A percentile compares a stretch with the other conserved stretches of the same genome.
phyloP scores from a whole-genome alignment of 2,888 invertebrate genomes.

The Mesoligia furuncula region DNA sequence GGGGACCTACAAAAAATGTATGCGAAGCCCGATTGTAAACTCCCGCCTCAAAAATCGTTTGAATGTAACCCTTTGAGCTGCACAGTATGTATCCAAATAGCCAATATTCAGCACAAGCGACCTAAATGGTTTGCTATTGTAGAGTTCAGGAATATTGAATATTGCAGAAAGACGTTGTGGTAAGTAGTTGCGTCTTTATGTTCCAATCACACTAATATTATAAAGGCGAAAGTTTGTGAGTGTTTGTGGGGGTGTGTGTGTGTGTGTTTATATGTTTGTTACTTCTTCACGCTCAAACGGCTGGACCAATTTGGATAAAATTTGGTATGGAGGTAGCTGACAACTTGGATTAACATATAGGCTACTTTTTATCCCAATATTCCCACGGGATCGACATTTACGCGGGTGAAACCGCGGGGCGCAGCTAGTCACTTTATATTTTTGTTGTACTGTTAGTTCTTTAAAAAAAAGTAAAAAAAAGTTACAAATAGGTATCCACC shows the following conservation, averaged over 20 bases:
- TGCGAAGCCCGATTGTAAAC: slow-evolving; percentile 2
- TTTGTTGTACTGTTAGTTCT: background rate
- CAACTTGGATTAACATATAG: too few relatives aligned
- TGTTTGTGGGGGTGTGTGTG: too few relatives aligned
- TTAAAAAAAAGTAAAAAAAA: background rate
- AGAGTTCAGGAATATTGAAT: slow-evolving; percentile 29
- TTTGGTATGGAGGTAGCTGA: too few relatives aligned
- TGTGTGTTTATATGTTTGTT: too few relatives aligned
- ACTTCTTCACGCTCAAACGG: too few relatives aligned
- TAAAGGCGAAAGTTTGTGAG: too few relatives aligned
- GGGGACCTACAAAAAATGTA: background rate
- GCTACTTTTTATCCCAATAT: too few relatives aligned
- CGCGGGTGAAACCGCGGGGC: too few relatives aligned
- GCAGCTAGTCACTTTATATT: too few relatives aligned
- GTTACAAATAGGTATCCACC: too few relatives aligned
- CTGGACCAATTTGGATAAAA: too few relatives aligned
- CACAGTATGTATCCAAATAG: slow-evolving; percentile 27
- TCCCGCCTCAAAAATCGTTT: slow-evolving; percentile 3
- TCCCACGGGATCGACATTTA: too few relatives aligned
- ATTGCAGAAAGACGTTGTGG: slow-evolving; percentile 6
- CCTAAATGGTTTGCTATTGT: slow-evolving; percentile 17
- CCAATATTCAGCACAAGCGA: slow-evolving; percentile 13
- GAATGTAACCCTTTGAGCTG: slow-evolving; percentile 25
- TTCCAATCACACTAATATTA: background rate
- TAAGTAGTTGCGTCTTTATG: background rate